These are phyloP conservation scores for Drosophila gaucha DNA, from an alignment of 2,888 invertebrate genomes.

Conservation along the genomic window DNA sequence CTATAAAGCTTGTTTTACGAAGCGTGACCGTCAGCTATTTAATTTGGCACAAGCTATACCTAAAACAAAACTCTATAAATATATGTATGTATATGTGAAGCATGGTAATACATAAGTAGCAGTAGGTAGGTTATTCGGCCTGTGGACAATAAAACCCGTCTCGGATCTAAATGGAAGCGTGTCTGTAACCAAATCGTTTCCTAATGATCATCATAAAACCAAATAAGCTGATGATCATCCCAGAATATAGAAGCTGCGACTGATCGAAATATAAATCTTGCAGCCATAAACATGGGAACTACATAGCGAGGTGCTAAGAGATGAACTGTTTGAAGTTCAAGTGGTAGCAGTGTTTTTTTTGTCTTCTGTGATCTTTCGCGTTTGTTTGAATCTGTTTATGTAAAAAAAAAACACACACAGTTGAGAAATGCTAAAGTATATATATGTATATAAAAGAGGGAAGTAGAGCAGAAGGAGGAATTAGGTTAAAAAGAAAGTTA, in stretches of 20 bases:
- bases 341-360: no score
- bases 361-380: no score
- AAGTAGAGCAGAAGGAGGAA: background rate
- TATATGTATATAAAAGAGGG: background rate
- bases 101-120: background rate
- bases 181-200: constrained; percentile 52
- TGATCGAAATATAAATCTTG: constrained; percentile 23
- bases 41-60: constrained; percentile 56
- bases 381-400: constrained; percentile 6
- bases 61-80: constrained; percentile 1
- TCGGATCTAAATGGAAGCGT: constrained; percentile 42
- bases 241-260: background rate
- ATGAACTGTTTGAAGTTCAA: constrained; percentile 42
- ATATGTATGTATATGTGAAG: no score
- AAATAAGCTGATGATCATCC: constrained; percentile 41
- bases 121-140: background rate
- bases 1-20: constrained; percentile 51
- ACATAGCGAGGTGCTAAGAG: constrained; percentile 26
- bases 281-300: constrained; percentile 12
- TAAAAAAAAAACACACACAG: background rate
- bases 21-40: constrained; percentile 62
- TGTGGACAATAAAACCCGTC: constrained; percentile 44
- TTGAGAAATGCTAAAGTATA: constrained; percentile 5
- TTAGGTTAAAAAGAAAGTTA: background rate
- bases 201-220: constrained; percentile 60